Base-by-base conservation (phyloP, 2,113 vertebrate species). In the Halcyon senegalensis region DNA sequence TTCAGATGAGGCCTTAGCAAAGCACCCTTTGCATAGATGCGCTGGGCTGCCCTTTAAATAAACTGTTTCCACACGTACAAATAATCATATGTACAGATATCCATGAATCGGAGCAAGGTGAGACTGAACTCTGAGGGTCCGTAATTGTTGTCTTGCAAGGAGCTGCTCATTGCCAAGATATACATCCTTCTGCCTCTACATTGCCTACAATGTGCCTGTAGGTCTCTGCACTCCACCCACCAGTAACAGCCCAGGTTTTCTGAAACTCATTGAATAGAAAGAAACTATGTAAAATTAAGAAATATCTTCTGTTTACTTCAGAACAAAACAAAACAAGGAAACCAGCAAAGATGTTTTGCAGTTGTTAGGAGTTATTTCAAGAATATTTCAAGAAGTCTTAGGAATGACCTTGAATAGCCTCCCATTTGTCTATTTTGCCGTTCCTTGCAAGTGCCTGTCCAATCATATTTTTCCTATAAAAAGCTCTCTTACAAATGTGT, bases 391-490 rank as follows among this genome's bases (percentile, higher is more conserved):
- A 87, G 35, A 87, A 43, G 88, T 69, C 33, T 95, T 84, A 87
- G 66, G 79, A 93, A 87, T 79, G 44, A 91, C 90, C 90, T 92
- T 73, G 84, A 89, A 80, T 90, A 88, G 60, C 81, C 86, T 90
- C 74, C 80, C 48, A 5, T 84, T 94, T 90, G 46, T 70, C 33
- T 79, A 73, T 91, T 94, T 90, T 90, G 78, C 59, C 25, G 39
- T 91, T 86, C 92, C 81, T 30, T 23, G 37, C 74, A 72, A 91
- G 94, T 87, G 84, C 60, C 58, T 82, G 25, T 84, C 92, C 43
- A 97, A 82, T 96, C 96, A 91, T 87, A 90, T 88, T 87, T 96
- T 86, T 80, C 77, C 76, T 90, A 67, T 89, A 95, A 95, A 96
- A 96, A 87, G 46, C 63, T 93, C 19, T 39, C 43, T 84, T 72